A percentile compares a stretch with the other conserved stretches of the same genome.
Evolutionary conservation across 2,888 invertebrate species (phyloP).

Genomic region (Lasioglossum calceatum): DNA sequence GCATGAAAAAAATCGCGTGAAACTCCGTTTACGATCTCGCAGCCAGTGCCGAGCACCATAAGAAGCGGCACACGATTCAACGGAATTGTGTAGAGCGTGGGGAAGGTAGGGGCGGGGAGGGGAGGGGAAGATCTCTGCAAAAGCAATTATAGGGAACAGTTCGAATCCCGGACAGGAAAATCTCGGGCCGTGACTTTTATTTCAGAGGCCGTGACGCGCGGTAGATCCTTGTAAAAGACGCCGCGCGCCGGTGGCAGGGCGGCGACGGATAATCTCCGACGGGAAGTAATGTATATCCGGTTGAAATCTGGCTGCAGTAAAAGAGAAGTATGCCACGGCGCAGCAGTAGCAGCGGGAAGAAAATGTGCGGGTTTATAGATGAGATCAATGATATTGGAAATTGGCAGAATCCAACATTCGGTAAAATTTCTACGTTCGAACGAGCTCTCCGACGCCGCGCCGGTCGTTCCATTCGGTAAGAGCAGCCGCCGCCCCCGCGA

Average conservation of each 20-base stretch:
- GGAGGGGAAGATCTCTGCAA: background rate
- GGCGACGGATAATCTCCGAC: slow-evolving; percentile 67
- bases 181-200: slow-evolving; percentile 60
- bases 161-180: slow-evolving; percentile 53
- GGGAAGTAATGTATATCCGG: slow-evolving; percentile 71
- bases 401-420: slow-evolving; percentile 53
- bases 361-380: slow-evolving; percentile 66
- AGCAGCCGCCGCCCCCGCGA: slow-evolving; percentile 2
- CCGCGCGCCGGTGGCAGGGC: slow-evolving; percentile 36
- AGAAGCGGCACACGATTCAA: background rate
- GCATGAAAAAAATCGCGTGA: background rate
- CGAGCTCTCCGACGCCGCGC: background rate
- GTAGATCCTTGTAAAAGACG: slow-evolving; percentile 58
- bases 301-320: slow-evolving; percentile 65
- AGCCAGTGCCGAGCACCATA: background rate
- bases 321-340: slow-evolving; percentile 27
- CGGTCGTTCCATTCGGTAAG: slow-evolving; percentile 15
- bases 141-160: slow-evolving; percentile 34
- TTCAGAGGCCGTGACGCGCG: slow-evolving; percentile 40
- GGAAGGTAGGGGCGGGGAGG: background rate
- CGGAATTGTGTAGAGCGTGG: background rate
- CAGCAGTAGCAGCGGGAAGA: slow-evolving; percentile 33
- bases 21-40: background rate
- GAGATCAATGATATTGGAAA: slow-evolving; percentile 66
- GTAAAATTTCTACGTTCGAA: slow-evolving; percentile 33